Evolutionary conservation across 2,797 vertebrate species (phyloP).

Genomic region (Lepus townsendii): DNA sequence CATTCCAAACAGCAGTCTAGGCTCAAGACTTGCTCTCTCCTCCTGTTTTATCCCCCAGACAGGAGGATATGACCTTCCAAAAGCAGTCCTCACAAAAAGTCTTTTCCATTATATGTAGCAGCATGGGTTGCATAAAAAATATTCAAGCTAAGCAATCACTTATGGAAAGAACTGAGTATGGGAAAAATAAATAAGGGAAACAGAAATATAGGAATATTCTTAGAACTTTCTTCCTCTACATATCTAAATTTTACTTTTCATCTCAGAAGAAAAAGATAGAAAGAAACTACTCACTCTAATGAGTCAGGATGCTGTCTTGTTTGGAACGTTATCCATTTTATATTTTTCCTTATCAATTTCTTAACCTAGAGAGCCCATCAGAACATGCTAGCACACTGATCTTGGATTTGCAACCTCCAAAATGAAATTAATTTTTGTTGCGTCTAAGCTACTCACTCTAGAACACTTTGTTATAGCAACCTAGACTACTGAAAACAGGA

Average conservation of each 20-base stretch:
- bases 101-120: neutral
- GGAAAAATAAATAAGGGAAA: neutral
- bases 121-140: neutral
- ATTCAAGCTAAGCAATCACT: neutral
- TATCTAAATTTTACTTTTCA: neutral
- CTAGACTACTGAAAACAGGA: neutral
- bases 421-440: neutral
- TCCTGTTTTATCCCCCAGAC: neutral
- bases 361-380: neutral
- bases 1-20: neutral
- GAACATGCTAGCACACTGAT: neutral
- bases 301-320: neutral
- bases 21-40: neutral
- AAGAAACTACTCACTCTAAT: neutral
- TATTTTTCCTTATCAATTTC: neutral
- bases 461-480: neutral
- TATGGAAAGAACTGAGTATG: neutral
- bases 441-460: neutral
- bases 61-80: neutral
- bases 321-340: neutral
- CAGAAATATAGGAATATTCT: neutral
- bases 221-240: neutral
- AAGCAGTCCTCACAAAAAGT: neutral
- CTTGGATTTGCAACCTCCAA: neutral
- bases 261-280: neutral